These are phyloP conservation scores for Vireo altiloquus DNA, from an alignment of 2,113 vertebrate genomes.

Conservation along the genomic window DNA sequence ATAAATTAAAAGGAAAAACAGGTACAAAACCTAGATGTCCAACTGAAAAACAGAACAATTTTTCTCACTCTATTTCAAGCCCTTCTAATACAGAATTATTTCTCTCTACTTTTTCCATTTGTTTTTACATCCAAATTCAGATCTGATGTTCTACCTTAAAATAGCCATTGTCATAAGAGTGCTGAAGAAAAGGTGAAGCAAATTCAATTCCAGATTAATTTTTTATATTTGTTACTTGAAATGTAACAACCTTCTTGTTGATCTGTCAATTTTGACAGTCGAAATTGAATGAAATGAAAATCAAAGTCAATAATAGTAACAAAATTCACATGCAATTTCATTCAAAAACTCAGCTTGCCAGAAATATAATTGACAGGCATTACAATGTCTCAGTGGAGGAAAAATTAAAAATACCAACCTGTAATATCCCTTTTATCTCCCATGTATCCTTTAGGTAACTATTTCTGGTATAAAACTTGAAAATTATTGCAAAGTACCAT, in stretches of 20 bases:
- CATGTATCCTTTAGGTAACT: not conserved
- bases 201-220: not conserved
- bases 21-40: not conserved
- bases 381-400: not conserved
- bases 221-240: not conserved
- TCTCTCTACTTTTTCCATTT: not conserved
- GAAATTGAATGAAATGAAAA: not conserved
- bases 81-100: not conserved
- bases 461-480: not conserved
- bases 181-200: not conserved
- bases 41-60: not conserved
- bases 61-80: not conserved
- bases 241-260: not conserved
- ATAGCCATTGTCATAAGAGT: not conserved
- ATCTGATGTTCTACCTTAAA: not conserved
- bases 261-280: not conserved
- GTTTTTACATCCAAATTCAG: not conserved
- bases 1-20: not conserved
- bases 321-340: not conserved
- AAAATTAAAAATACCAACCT: not conserved
- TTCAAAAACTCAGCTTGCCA: not conserved
- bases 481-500: not conserved
- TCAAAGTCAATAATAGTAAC: not conserved
- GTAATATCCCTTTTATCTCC: not conserved
- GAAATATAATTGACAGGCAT: not conserved